Percentiles rank a stretch among this genome's conserved stretches.
Conservation (phyloP, 1,140 invertebrate species). For the Carcinoscorpius rotundicauda region DNA sequence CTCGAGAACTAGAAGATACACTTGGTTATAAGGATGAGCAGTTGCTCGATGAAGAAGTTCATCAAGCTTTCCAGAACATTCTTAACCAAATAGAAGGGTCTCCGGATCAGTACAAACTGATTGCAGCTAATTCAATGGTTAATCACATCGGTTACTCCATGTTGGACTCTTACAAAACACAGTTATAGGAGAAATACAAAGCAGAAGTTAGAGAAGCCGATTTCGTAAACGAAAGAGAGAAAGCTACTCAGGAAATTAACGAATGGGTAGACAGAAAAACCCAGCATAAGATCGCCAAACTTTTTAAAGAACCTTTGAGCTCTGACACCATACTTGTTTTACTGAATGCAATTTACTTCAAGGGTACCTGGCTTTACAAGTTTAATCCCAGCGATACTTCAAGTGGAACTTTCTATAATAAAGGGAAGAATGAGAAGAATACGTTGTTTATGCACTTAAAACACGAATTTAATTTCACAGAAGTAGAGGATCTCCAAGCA, state of each 20-base stretch:
- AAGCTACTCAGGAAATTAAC: slow-evolving; percentile 16
- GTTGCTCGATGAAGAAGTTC: slow-evolving; percentile 1
- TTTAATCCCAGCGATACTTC: slow-evolving; percentile 20
- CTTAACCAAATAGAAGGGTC: background rate
- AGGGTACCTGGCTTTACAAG: slow-evolving; percentile 23
- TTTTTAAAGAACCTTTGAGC: slow-evolving; percentile 31
- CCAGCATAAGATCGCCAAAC: slow-evolving; percentile 23
- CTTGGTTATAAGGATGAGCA: slow-evolving; percentile 26
- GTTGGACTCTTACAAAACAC: background rate
- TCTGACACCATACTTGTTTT: slow-evolving; percentile 24
- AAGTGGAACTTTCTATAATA: slow-evolving; percentile 19
- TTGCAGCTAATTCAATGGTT: slow-evolving; percentile 6
- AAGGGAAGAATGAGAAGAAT: slow-evolving; percentile 45
- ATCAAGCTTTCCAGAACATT: background rate
- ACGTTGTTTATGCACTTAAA: slow-evolving; percentile 65
- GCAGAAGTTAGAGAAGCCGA: slow-evolving; percentile 8
- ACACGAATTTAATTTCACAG: slow-evolving; percentile 57
- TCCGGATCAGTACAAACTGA: slow-evolving; percentile 3
- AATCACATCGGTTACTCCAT: background rate
- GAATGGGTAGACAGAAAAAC: slow-evolving; percentile 24
- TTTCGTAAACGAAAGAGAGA: slow-evolving; percentile 1
- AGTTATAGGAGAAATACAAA: slow-evolving; percentile 1
- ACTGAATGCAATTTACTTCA: slow-evolving; percentile 31
- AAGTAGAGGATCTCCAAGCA: slow-evolving; percentile 43
- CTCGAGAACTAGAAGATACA: slow-evolving; percentile 10